Conservation (phyloP, 2,797 vertebrate genomes). For the Poeciliopsis presidionis region DNA sequence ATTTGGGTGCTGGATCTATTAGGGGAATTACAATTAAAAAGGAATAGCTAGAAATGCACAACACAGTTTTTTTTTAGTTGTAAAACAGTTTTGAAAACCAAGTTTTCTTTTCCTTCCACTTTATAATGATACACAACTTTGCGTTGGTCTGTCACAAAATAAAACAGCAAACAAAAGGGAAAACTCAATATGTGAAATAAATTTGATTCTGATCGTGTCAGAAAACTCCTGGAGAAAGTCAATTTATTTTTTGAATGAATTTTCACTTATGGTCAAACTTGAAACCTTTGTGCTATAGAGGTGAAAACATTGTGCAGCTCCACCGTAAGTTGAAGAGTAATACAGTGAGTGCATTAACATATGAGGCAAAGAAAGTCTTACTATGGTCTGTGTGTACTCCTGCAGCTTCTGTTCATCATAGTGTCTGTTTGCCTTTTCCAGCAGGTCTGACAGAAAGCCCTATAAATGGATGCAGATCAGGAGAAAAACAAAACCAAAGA, state of each 20-base stretch:
- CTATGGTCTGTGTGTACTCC: constrained; percentile 97
- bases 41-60: background rate
- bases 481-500: background rate
- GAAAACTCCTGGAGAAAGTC: background rate
- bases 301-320: background rate
- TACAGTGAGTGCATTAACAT: background rate
- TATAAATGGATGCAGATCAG: constrained; percentile 62
- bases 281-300: background rate
- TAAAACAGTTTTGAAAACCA: background rate
- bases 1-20: background rate
- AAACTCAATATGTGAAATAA: background rate
- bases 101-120: background rate
- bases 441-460: constrained; percentile 95
- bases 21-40: background rate
- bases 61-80: background rate
- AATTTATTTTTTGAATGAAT: background rate
- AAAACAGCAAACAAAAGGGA: too few relatives aligned
- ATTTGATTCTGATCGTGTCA: background rate
- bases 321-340: background rate
- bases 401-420: constrained; percentile 93
- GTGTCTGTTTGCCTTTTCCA: constrained; percentile 94
- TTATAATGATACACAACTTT: background rate
- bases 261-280: background rate
- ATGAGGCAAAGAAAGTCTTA: constrained; percentile 70
- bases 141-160: background rate